Base-by-base conservation (phyloP, 2,797 vertebrate genomes). In the Calcarius lapponicus region DNA sequence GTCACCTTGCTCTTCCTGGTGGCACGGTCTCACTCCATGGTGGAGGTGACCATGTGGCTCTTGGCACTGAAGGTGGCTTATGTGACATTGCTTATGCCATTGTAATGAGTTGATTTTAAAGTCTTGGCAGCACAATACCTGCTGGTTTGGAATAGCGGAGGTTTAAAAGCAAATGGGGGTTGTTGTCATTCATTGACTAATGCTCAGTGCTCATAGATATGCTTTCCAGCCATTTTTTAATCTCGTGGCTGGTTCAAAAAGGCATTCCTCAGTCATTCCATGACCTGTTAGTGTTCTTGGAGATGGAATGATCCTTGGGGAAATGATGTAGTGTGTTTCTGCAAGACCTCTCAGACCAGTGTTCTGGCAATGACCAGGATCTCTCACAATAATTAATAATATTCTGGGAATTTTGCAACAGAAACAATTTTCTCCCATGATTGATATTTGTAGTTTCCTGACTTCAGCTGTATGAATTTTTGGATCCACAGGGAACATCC, bases 21-120 rank as follows among this genome's bases (percentile, higher is more conserved):
- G 9, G 42, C 36, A 20, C 7, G 14, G 21, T 61, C 58, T 65
- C 0, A 0, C 32, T 84, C 43, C 0, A 0, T 82, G 28, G 26
- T 82, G 40, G 51, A 70, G 21, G 42, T 79, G 73, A 36, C 76
- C 17, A 1, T 13, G 31, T 60, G 31, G 25, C 62, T 72, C 15
- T 58, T 62, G 78, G 58, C 48, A 45, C 10, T 56, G n/a, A 34
- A 79, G 11, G 47, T 47, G 38, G 34, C 18, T 45, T 65, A 11
- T 57, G 16, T 93, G 78, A 22, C 47, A 32, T 91, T 91, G 21
- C 7, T 82, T 70, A 36, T 48, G 56, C 43, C 69, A 3, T 40
- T 81, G n/a, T 36, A 51, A 7, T 65, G 31, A 81, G n/a, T n/a
- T 84, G 13, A 43, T 80, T 92, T 78, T 58, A 53, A 92, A 54